These are phyloP conservation scores for Stomorhina lunata DNA, from an alignment of 2,888 invertebrate species.

Conservation along the genomic window DNA sequence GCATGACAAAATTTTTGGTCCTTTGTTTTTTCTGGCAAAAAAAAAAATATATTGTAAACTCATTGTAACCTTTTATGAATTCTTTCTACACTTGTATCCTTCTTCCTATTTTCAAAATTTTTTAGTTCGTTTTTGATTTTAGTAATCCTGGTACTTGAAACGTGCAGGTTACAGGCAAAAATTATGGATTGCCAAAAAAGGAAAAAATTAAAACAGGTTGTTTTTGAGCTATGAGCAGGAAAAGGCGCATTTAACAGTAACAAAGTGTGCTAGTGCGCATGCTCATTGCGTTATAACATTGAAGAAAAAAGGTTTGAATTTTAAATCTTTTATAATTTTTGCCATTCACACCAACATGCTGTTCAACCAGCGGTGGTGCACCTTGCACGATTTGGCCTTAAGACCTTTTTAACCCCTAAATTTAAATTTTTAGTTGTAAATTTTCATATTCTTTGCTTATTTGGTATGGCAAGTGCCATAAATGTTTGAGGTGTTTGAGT, in stretches of 20 bases:
- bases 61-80: not conserved
- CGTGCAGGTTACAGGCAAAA: conserved; percentile 7
- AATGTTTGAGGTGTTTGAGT: not conserved
- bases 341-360: conserved; percentile 51
- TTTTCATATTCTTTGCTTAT: not conserved
- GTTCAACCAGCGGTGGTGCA: not conserved
- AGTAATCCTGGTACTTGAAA: conserved; percentile 4
- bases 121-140: not conserved
- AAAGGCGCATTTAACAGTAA: not conserved
- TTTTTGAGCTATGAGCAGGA: not conserved
- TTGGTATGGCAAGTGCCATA: conserved; percentile 37
- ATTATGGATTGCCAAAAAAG: conserved; percentile 13
- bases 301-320: not conserved
- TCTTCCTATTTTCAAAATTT: not conserved
- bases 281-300: conserved; percentile 27
- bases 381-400: not conserved
- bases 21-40: not conserved
- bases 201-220: not conserved
- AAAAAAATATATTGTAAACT: not conserved
- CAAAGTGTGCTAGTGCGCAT: conserved; percentile 41
- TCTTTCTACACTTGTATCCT: too few relatives aligned
- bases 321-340: conserved; percentile 21
- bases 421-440: conserved; percentile 4
- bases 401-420: conserved; percentile 5
- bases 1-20: conserved; percentile 39